A percentile compares a stretch with the other conserved stretches of the same genome.
Evolutionary conservation across 2,888 invertebrate species (phyloP).

Genomic region (Eupithecia abbreviata): DNA sequence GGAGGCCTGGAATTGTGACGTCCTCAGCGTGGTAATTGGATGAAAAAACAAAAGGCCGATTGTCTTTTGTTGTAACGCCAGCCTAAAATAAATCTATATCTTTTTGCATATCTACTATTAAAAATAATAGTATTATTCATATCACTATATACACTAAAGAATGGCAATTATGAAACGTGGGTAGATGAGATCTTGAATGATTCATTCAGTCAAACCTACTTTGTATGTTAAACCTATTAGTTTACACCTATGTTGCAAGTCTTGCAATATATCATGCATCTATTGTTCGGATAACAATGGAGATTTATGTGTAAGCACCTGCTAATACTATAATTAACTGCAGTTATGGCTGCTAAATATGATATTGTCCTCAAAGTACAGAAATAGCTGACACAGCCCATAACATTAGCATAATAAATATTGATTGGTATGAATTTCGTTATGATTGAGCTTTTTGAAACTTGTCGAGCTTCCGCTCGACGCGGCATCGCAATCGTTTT

Average conservation of each 20-base stretch:
- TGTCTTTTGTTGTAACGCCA: too few species aligned
- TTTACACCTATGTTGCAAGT: neutral
- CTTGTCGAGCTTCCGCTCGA: neutral
- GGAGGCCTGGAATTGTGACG: too few species aligned
- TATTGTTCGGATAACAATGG: constrained; percentile 33
- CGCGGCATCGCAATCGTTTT: neutral
- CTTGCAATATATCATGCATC: constrained; percentile 17
- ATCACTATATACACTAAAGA: neutral
- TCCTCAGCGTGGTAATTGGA: too few species aligned
- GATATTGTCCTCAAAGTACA: neutral
- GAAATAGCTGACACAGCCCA: neutral
- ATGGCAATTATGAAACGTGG: neutral
- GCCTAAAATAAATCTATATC: too few species aligned
- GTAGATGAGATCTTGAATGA: constrained; percentile 4
- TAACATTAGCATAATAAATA: neutral
- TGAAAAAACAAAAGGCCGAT: too few species aligned
- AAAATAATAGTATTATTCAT: too few species aligned
- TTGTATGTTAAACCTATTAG: constrained; percentile 6
- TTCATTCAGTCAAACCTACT: constrained; percentile 9
- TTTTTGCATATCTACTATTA: too few species aligned
- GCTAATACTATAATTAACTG: constrained; percentile 20
- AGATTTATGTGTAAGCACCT: constrained; percentile 22
- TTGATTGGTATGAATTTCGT: neutral
- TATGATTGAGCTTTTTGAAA: neutral
- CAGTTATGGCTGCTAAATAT: constrained; percentile 18